Evolutionary conservation across 2,113 vertebrate species (phyloP).

Genomic region (Calypte anna): DNA sequence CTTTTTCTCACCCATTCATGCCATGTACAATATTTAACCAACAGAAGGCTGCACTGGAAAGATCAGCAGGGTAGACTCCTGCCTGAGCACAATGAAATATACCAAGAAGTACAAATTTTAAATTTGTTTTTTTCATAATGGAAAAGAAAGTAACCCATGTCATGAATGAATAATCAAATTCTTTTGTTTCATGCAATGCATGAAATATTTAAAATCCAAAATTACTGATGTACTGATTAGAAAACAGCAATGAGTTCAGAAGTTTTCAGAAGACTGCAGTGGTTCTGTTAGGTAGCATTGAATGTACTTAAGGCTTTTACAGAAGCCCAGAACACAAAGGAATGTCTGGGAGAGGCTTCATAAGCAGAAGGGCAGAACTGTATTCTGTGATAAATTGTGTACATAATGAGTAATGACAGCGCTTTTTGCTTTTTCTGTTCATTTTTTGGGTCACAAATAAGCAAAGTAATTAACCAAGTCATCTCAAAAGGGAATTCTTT

Average conservation of each 20-base stretch:
- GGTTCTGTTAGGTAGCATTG: slow-evolving; percentile 1
- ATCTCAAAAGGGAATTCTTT: slow-evolving; percentile 8
- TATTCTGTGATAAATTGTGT: slow-evolving; percentile 54
- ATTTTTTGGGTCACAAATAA: slow-evolving; percentile 55
- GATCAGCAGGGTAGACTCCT: not conserved
- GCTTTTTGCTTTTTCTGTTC: slow-evolving; percentile 59
- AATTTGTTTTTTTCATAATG: not conserved
- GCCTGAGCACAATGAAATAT: not conserved
- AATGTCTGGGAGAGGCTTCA: slow-evolving; percentile 54
- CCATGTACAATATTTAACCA: not conserved
- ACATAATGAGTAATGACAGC: slow-evolving; percentile 52
- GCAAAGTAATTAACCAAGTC: slow-evolving; percentile 57
- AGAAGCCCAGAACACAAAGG: slow-evolving; percentile 53
- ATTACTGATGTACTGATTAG: not conserved
- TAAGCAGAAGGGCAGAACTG: slow-evolving; percentile 22
- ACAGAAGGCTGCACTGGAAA: not conserved
- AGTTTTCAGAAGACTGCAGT: not conserved
- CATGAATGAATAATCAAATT: not conserved
- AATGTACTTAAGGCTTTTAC: slow-evolving; percentile 33
- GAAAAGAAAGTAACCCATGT: not conserved
- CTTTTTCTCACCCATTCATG: not conserved
- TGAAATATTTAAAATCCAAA: not conserved
- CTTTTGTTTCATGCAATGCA: not conserved
- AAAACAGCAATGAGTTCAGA: not conserved
- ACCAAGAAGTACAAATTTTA: not conserved